Evolutionary conservation across 2,888 invertebrate species (phyloP).

Genomic region (Lymantria dispar): DNA sequence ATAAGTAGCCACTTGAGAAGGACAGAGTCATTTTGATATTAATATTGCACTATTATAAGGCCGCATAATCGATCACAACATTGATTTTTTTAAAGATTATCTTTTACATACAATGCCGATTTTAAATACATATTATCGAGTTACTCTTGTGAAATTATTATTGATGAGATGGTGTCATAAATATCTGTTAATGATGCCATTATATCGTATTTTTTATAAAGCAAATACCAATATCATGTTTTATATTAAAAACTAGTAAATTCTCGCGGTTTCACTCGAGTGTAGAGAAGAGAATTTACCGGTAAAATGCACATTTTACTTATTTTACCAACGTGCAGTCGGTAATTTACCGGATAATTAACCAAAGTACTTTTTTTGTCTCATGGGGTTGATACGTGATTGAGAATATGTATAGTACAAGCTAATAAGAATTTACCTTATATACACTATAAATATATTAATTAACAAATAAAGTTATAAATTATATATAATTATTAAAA

Average conservation of each 20-base stretch:
- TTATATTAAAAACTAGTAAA: neutral
- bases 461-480: too few relatives aligned
- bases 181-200: neutral
- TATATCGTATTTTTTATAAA: neutral
- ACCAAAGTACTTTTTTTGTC: too few relatives aligned
- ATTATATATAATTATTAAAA: too few relatives aligned
- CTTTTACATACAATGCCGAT: conserved; percentile 27
- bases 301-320: too few relatives aligned
- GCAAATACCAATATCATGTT: neutral
- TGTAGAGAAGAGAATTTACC: too few relatives aligned
- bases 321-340: too few relatives aligned
- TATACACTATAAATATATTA: too few relatives aligned
- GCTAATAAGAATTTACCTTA: too few relatives aligned
- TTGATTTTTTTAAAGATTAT: conserved; percentile 38
- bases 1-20: conserved; percentile 31
- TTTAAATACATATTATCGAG: conserved; percentile 19
- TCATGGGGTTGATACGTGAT: too few relatives aligned
- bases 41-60: conserved; percentile 33
- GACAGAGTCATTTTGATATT: conserved; percentile 40
- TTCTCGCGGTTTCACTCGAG: too few relatives aligned
- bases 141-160: conserved; percentile 15
- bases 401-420: too few relatives aligned
- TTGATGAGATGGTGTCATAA: conserved; percentile 10
- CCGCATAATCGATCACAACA: conserved; percentile 28
- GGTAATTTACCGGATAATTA: too few relatives aligned